phyloP scores from a whole-genome alignment of 2,113 vertebrate genomes.

The Oplegnathus fasciatus region DNA sequence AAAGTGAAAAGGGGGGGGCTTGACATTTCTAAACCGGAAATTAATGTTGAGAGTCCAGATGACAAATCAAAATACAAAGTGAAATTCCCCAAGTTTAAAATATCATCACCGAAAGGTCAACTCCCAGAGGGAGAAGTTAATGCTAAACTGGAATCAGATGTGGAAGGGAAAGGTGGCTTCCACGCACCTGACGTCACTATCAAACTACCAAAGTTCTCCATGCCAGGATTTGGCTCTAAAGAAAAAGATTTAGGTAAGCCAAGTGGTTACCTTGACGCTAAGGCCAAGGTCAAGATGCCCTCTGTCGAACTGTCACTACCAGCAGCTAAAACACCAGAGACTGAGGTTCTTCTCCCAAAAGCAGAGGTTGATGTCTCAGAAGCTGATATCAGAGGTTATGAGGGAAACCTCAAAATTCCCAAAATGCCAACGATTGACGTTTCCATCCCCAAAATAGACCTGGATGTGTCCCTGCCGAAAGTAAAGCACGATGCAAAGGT shows the following conservation, averaged over 20 bases:
- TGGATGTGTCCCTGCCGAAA: constrained; percentile 78
- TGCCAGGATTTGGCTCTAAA: constrained; percentile 79
- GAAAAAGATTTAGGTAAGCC: constrained; percentile 59
- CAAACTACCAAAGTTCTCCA: constrained; percentile 83
- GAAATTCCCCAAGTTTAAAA: constrained; percentile 83
- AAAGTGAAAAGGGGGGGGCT: constrained; percentile 62
- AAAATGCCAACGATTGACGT: constrained; percentile 80
- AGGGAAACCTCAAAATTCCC: constrained; percentile 81
- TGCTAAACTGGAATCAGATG: constrained; percentile 58
- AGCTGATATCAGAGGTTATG: constrained; percentile 79
- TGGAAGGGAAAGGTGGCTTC: constrained; percentile 64
- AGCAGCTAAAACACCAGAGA: constrained; percentile 67
- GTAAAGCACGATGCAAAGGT: constrained; percentile 51
- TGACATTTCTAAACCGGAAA: constrained; percentile 66
- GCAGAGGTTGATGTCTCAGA: constrained; percentile 77
- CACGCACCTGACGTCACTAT: constrained; percentile 68
- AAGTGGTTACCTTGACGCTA: constrained; percentile 63
- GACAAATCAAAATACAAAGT: constrained; percentile 75
- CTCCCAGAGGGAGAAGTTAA: constrained; percentile 60
- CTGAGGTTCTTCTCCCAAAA: constrained; percentile 75
- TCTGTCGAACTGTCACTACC: constrained; percentile 83
- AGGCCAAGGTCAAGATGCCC: constrained; percentile 83
- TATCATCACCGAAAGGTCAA: constrained; percentile 74
- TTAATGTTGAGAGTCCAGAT: constrained; percentile 61
- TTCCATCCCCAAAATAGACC: constrained; percentile 85